Evolutionary conservation across 2,888 invertebrate species (phyloP).

Genomic region (Ctena decussata): DNA sequence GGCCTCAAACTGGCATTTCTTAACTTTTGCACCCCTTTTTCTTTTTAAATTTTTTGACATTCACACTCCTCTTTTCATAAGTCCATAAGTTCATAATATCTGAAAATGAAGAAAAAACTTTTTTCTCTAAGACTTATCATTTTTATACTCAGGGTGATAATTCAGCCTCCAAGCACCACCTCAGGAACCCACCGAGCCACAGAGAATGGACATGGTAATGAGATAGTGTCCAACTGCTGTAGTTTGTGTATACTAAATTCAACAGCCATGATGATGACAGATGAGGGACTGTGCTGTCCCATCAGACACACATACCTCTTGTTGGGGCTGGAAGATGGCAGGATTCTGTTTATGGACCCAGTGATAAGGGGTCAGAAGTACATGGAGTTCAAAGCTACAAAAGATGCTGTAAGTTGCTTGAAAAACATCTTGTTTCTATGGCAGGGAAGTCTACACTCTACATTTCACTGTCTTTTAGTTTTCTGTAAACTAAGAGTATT

Average conservation of each 20-base stretch:
- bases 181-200: constrained; percentile 75
- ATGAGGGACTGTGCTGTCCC: constrained; percentile 82
- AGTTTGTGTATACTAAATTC: constrained; percentile 82
- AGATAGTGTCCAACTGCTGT: constrained; percentile 75
- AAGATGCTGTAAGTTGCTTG: constrained; percentile 82
- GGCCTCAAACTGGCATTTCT: too few relatives aligned
- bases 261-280: constrained; percentile 81
- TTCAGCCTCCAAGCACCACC: constrained; percentile 60
- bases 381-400: constrained; percentile 85
- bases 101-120: too few relatives aligned
- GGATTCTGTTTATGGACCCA: constrained; percentile 86
- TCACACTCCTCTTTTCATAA: too few relatives aligned
- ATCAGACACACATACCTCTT: constrained; percentile 81
- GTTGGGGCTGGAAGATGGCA: constrained; percentile 85
- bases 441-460: too few relatives aligned
- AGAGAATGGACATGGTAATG: constrained; percentile 79
- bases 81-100: too few relatives aligned
- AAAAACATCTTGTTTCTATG: too few relatives aligned
- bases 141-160: constrained; percentile 42
- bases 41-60: too few relatives aligned
- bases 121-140: too few relatives aligned
- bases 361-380: constrained; percentile 83
- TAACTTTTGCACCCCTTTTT: too few relatives aligned
- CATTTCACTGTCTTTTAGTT: too few relatives aligned
- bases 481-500: too few relatives aligned